These are phyloP conservation scores for Pandemis cinnamomeana DNA, from an alignment of 2,888 invertebrate genomes.

Conservation along the genomic window DNA sequence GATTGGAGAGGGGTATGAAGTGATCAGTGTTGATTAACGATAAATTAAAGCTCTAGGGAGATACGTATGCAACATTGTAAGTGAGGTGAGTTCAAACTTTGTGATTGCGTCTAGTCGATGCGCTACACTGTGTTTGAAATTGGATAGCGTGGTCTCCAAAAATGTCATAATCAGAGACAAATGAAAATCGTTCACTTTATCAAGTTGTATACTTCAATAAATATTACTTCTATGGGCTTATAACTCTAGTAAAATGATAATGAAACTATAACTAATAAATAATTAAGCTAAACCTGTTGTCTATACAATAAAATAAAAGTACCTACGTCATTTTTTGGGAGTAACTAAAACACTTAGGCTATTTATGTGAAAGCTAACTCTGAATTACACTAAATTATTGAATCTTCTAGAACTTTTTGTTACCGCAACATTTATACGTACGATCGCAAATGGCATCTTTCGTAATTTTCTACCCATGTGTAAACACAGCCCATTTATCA, in stretches of 20 bases:
- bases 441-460: constrained; percentile 1
- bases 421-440: neutral
- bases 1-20: constrained; percentile 16
- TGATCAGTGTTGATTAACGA: constrained; percentile 1
- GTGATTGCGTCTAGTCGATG: neutral
- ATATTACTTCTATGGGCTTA: constrained; percentile 37
- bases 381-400: neutral
- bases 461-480: constrained; percentile 16
- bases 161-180: constrained; percentile 4
- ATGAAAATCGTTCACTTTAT: constrained; percentile 32
- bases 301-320: neutral
- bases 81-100: neutral
- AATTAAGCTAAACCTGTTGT: constrained; percentile 6
- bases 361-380: constrained; percentile 1
- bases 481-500: constrained; percentile 36
- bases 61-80: neutral
- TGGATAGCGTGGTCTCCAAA: neutral
- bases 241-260: constrained; percentile 32
- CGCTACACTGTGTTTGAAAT: neutral
- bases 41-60: neutral
- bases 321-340: neutral
- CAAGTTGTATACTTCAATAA: constrained; percentile 39
- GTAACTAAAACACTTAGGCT: neutral
- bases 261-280: constrained; percentile 29
- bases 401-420: neutral